Conservation (phyloP, 2,113 vertebrate species). For the Tragelaphus strepsiceros region DNA sequence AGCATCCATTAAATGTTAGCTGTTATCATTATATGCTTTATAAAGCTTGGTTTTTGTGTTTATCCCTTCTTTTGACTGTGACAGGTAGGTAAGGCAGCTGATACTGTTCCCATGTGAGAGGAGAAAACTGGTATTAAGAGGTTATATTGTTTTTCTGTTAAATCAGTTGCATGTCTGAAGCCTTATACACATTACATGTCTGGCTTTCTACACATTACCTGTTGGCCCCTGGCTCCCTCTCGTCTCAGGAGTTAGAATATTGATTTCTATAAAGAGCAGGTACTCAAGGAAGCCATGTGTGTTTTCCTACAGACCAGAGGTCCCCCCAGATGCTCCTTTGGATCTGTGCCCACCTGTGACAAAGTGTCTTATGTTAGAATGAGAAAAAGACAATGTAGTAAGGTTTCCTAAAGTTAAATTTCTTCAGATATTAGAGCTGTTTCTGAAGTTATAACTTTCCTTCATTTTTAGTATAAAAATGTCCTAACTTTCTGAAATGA, state of each 20-base stretch:
- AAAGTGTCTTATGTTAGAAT: background rate
- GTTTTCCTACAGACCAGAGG: background rate
- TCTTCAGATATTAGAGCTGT: background rate
- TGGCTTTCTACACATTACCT: background rate
- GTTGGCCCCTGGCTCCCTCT: background rate
- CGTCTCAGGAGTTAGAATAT: background rate
- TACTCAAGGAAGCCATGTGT: background rate
- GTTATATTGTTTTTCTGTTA: background rate
- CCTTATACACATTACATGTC: background rate
- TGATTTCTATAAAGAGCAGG: background rate
- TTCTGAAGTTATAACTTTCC: background rate
- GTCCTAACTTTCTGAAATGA: slow-evolving; percentile 7
- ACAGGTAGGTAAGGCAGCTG: background rate
- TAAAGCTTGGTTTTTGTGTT: background rate
- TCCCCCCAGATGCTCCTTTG: background rate
- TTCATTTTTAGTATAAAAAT: slow-evolving; percentile 13
- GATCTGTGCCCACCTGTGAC: background rate
- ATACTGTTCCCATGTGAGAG: background rate
- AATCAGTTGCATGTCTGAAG: background rate
- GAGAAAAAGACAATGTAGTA: background rate
- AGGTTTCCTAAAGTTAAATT: background rate
- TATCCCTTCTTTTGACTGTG: background rate
- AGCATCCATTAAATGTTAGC: background rate
- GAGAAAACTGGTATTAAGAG: background rate
- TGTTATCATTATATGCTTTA: background rate